Evolutionary conservation across 2,113 vertebrate genomes (phyloP), one percentile per base, ranked within the genome.

Genomic region (Microcebus tavaratra): DNA sequence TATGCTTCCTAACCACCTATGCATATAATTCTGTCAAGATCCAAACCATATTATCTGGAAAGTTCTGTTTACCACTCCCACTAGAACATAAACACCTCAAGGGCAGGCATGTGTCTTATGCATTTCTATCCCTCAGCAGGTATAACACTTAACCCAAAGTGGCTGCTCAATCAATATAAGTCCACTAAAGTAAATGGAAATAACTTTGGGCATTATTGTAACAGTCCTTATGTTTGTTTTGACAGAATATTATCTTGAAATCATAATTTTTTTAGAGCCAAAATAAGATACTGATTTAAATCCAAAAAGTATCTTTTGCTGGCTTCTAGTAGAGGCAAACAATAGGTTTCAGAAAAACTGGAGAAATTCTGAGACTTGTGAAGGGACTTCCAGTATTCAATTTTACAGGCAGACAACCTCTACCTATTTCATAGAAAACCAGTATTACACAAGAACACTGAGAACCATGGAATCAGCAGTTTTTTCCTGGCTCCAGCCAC

Each of bases 341-440:
- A 91, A 90, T 17, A n/a, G 10, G 11, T 93, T 91, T 95, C 59
- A 84, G 18, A 86, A 93, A 88, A 84, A 59, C 36, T 85, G 42
- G 7, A 87, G 68, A 86, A 72, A 67, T 53, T 65, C 17, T 12
- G 31, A 48, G 79, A 83, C 31, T 17, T 65, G 42, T 31, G 8
- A 91, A 79, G 53, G 78, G 84, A 55, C 34, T 29, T 55, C 23
- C 48, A 84, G 7, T 36, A 78, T 34, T 39, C 10, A 34, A n/a
- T 31, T 72, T 86, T 39, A 82, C 27, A 57, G 72, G 48, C 53
- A 80, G 36, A 39, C 75, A 20, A 61, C 29, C 21, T 34, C 25
- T 82, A 34, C 29, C 23, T 18, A 31, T 29, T 67, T 78, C 27
- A 34, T 14, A 85, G 79, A 68, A 70, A 42, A 57, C 53, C 8